Conservation (phyloP, 2,888 invertebrate species). For the Cartodere bifasciata region DNA sequence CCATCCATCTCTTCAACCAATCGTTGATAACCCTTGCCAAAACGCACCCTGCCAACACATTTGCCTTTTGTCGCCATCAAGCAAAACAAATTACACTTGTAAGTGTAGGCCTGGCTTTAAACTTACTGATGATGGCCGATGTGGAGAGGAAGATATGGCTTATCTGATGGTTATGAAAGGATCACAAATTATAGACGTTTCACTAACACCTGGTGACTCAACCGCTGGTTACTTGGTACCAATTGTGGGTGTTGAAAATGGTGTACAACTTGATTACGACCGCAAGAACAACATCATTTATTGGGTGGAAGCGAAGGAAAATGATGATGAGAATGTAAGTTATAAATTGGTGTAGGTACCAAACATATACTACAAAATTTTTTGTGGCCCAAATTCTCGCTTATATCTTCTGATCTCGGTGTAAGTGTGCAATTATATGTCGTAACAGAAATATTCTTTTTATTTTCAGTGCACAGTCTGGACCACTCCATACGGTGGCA, state of each 20-base stretch:
- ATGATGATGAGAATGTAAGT: constrained; percentile 53
- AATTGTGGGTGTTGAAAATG: constrained; percentile 78
- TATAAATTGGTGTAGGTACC: not conserved
- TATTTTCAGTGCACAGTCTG: constrained; percentile 64
- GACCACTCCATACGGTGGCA: constrained; percentile 72
- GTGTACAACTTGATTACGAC: constrained; percentile 85
- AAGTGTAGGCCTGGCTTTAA: constrained; percentile 84
- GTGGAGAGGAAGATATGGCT: constrained; percentile 73
- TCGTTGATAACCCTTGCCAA: constrained; percentile 62
- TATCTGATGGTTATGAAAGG: constrained; percentile 85
- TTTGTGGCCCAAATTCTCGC: too few relatives aligned
- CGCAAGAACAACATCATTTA: constrained; percentile 70
- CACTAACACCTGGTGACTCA: constrained; percentile 61
- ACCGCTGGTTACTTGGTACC: constrained; percentile 71
- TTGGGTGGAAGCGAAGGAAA: constrained; percentile 73
- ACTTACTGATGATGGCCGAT: constrained; percentile 50
- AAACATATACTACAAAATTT: too few relatives aligned
- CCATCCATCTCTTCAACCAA: constrained; percentile 87
- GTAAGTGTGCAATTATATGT: not conserved
- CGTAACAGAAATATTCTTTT: too few relatives aligned
- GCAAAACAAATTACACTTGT: constrained; percentile 63
- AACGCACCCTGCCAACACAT: constrained; percentile 72
- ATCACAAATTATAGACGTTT: constrained; percentile 77
- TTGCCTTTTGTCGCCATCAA: constrained; percentile 76
- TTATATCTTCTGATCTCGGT: not conserved